Conservation (phyloP, 2,888 invertebrate species). For the Galerucella pusilla region DNA sequence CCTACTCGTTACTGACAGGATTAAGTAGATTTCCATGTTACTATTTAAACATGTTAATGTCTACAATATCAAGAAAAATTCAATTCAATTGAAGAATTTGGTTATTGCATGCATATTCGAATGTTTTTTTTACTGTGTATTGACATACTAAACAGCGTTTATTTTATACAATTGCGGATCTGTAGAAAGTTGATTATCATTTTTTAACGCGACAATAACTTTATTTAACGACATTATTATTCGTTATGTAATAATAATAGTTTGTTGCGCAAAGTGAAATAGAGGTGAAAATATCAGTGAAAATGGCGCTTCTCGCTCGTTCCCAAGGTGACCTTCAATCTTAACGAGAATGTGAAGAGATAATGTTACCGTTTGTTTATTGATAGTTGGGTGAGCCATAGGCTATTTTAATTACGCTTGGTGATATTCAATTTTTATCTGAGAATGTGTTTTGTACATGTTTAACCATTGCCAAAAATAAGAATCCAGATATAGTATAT, state of each 20-base stretch:
- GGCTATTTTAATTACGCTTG: background rate
- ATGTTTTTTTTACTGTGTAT: slow-evolving; percentile 8
- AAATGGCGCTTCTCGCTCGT: slow-evolving; percentile 7
- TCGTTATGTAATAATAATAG: slow-evolving; percentile 13
- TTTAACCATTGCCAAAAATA: too few relatives aligned
- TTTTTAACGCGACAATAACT: slow-evolving; percentile 23
- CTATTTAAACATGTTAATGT: too few relatives aligned
- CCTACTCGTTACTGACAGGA: too few relatives aligned
- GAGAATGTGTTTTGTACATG: too few relatives aligned
- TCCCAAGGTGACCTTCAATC: slow-evolving; percentile 19
- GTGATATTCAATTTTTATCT: too few relatives aligned
- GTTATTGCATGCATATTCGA: too few relatives aligned
- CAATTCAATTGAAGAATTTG: too few relatives aligned
- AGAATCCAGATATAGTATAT: too few relatives aligned
- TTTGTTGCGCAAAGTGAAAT: slow-evolving; percentile 16
- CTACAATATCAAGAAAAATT: too few relatives aligned
- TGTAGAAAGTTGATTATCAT: slow-evolving; percentile 23
- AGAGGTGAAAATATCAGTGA: slow-evolving; percentile 21
- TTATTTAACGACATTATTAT: slow-evolving; percentile 19
- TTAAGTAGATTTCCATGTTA: too few relatives aligned
- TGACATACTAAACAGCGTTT: background rate
- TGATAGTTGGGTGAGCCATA: background rate
- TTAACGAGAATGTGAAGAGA: background rate
- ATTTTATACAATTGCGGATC: slow-evolving; percentile 1
- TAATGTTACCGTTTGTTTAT: background rate